phyloP scores from a whole-genome alignment of 2,888 invertebrate genomes.

The Calameuta pallipes region DNA sequence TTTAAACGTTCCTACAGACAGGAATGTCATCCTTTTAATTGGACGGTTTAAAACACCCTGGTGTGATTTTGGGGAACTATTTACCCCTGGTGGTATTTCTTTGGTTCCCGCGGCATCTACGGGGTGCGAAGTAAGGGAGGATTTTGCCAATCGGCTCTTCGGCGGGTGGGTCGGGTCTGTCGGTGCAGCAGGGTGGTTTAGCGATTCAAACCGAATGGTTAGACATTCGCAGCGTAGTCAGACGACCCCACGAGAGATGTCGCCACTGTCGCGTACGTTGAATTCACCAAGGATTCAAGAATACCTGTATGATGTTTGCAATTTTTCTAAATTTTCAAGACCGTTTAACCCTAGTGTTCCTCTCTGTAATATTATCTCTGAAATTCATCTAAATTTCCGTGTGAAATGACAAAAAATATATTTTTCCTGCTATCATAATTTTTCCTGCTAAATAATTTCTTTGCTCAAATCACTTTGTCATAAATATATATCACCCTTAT shows the following conservation, averaged over 20 bases:
- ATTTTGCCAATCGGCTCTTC: constrained; percentile 48
- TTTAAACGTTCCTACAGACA: background rate
- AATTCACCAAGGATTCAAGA: background rate
- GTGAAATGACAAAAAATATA: background rate
- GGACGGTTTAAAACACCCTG: constrained; percentile 38
- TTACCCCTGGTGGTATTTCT: constrained; percentile 59
- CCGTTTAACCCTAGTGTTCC: background rate
- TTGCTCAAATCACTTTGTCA: background rate
- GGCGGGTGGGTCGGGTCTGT: constrained; percentile 57
- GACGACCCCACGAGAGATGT: constrained; percentile 59
- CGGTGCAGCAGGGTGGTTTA: constrained; percentile 58
- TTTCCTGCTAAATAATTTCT: background rate
- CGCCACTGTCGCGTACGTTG: constrained; percentile 46
- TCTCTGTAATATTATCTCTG: background rate
- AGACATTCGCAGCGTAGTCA: constrained; percentile 25
- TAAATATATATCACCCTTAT: background rate
- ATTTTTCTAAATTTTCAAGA: background rate
- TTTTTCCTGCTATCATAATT: background rate
- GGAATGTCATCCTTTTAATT: background rate
- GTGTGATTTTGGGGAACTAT: constrained; percentile 59
- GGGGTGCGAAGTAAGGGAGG: constrained; percentile 55
- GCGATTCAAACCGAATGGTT: constrained; percentile 21
- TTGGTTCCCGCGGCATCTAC: constrained; percentile 36
- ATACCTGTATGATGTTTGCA: background rate
- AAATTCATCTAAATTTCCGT: background rate